Evolutionary conservation across 2,888 invertebrate species (phyloP).

Genomic region (Polyploca ridens): DNA sequence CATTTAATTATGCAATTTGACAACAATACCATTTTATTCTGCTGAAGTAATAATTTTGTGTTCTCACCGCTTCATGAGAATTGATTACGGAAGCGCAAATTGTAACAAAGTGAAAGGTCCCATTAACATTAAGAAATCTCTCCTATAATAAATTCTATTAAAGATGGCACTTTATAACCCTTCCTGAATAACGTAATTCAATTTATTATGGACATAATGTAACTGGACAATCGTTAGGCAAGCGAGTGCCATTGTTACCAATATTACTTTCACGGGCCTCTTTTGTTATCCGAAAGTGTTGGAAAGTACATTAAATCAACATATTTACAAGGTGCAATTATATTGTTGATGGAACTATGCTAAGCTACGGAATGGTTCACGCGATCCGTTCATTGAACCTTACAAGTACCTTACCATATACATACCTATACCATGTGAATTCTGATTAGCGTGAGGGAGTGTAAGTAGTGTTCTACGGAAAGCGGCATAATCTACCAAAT

Average conservation of each 20-base stretch:
- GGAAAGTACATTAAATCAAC: constrained; percentile 71
- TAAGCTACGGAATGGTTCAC: constrained; percentile 32
- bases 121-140: background rate
- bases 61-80: background rate
- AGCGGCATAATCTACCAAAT: constrained; percentile 13
- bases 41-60: background rate
- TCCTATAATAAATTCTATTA: constrained; percentile 2
- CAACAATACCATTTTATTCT: background rate
- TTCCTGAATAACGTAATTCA: constrained; percentile 9
- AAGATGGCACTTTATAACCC: constrained; percentile 1
- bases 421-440: constrained; percentile 15
- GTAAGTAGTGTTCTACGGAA: background rate
- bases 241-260: constrained; percentile 37
- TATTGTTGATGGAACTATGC: constrained; percentile 39
- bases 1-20: background rate
- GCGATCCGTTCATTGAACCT: constrained; percentile 48
- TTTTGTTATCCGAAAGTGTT: constrained; percentile 70
- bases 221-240: constrained; percentile 18
- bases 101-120: constrained; percentile 6
- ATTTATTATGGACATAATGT: constrained; percentile 17
- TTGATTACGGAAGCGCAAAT: constrained; percentile 3
- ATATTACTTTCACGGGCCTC: constrained; percentile 67
- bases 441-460: constrained; percentile 16
- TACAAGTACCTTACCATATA: constrained; percentile 21
- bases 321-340: constrained; percentile 53